phyloP scores from a whole-genome alignment of 2,888 invertebrate species.

The Eupithecia tripunctaria region DNA sequence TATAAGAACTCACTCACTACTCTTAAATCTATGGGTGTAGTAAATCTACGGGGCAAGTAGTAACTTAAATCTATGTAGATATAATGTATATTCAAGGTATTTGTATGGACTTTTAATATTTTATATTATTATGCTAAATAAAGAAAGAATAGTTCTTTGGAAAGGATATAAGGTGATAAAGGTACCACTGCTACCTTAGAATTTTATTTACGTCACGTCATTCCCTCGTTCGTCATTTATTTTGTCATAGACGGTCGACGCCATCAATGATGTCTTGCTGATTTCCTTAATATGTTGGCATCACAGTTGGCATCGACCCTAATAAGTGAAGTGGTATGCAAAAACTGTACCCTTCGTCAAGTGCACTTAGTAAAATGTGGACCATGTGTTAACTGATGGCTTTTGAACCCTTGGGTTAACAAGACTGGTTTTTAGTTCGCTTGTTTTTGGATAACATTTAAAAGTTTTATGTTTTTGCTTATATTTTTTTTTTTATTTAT shows the following conservation, averaged over 20 bases:
- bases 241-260: not conserved
- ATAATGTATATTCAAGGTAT: too few species aligned
- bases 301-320: not conserved
- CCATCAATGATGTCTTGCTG: not conserved
- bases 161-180: too few species aligned
- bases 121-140: too few species aligned
- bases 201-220: not conserved
- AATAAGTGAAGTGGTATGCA: not conserved
- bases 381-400: conserved; percentile 10
- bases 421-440: not conserved
- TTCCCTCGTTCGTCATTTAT: not conserved
- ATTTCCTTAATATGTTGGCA: not conserved
- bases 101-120: too few species aligned
- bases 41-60: too few species aligned
- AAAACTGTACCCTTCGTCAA: not conserved
- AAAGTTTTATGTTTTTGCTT: not conserved
- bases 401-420: not conserved
- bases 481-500: too few species aligned
- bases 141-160: too few species aligned
- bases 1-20: too few species aligned
- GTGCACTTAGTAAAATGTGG: conserved; percentile 11
- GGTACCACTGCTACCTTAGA: not conserved
- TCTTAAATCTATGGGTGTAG: too few species aligned
- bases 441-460: not conserved
- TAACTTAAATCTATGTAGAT: too few species aligned